Evolutionary conservation across 2,888 invertebrate species (phyloP).

Genomic region (Uropetala carovei): DNA sequence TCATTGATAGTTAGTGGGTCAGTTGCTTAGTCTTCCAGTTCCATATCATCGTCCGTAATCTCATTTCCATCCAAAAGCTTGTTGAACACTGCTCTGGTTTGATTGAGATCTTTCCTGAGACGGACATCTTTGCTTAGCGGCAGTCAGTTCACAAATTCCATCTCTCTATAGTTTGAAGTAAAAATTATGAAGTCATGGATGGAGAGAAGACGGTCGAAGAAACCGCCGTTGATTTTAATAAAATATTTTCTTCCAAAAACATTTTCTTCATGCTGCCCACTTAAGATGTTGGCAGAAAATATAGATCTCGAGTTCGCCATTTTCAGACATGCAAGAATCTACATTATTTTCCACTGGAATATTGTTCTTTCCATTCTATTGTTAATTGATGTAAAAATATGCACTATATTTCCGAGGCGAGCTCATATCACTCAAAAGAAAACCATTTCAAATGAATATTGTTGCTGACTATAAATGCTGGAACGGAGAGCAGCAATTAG

Average conservation of each 20-base stretch:
- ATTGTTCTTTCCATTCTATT: too few relatives aligned
- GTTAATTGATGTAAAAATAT: too few relatives aligned
- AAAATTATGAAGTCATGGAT: background rate
- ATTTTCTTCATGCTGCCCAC: background rate
- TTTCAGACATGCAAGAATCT: too few relatives aligned
- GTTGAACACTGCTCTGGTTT: background rate
- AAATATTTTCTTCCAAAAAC: background rate
- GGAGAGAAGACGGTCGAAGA: background rate
- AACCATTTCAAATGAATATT: too few relatives aligned
- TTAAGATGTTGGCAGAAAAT: too few relatives aligned
- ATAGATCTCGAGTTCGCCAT: too few relatives aligned
- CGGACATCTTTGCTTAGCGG: background rate
- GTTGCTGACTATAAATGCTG: too few relatives aligned
- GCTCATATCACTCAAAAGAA: too few relatives aligned
- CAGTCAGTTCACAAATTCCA: background rate
- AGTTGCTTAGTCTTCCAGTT: background rate
- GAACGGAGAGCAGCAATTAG: too few relatives aligned
- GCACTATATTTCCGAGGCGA: too few relatives aligned
- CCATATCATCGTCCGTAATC: background rate
- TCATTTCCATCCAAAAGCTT: background rate
- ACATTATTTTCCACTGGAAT: too few relatives aligned
- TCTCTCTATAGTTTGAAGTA: background rate
- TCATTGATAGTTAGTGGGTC: background rate
- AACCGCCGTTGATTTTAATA: conserved; percentile 4
- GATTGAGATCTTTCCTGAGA: background rate